Evolutionary conservation across 2,888 invertebrate genomes (phyloP).

Genomic region (Mythimna vitellina): DNA sequence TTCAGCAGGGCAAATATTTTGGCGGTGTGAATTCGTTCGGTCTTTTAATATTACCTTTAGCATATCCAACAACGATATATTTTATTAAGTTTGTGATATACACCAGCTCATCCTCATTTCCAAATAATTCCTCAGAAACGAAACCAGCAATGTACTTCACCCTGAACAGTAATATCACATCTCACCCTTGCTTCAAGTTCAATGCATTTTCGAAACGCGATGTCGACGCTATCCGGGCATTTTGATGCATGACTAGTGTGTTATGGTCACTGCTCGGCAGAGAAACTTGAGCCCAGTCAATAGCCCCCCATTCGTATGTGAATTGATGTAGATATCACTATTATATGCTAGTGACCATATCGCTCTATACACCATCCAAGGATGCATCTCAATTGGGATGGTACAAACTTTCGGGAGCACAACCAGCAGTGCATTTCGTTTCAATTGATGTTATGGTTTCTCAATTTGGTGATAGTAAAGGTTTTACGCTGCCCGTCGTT

Average conservation of each 20-base stretch:
- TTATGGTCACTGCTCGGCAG: constrained; percentile 53
- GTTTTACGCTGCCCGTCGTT: constrained; percentile 43
- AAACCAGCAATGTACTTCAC: constrained; percentile 37
- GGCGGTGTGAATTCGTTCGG: no score
- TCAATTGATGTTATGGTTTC: not conserved
- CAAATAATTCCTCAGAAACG: not conserved
- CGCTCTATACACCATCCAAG: constrained; percentile 24
- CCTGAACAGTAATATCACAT: constrained; percentile 1
- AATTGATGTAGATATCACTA: constrained; percentile 45
- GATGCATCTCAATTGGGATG: not conserved
- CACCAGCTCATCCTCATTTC: not conserved
- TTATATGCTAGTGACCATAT: constrained; percentile 4
- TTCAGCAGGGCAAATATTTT: no score
- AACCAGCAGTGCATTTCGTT: constrained; percentile 38
- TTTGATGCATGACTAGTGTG: constrained; percentile 62
- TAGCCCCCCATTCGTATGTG: constrained; percentile 49
- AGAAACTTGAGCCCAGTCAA: constrained; percentile 59
- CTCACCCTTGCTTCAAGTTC: constrained; percentile 14
- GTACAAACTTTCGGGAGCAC: not conserved
- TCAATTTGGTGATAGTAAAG: constrained; percentile 1
- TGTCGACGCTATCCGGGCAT: constrained; percentile 50
- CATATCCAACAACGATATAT: not conserved
- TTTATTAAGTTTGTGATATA: not conserved
- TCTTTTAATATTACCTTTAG: no score
- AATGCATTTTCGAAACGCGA: constrained; percentile 51